Conservation (phyloP, 1,140 invertebrate genomes). For the Conus ventricosus region DNA sequence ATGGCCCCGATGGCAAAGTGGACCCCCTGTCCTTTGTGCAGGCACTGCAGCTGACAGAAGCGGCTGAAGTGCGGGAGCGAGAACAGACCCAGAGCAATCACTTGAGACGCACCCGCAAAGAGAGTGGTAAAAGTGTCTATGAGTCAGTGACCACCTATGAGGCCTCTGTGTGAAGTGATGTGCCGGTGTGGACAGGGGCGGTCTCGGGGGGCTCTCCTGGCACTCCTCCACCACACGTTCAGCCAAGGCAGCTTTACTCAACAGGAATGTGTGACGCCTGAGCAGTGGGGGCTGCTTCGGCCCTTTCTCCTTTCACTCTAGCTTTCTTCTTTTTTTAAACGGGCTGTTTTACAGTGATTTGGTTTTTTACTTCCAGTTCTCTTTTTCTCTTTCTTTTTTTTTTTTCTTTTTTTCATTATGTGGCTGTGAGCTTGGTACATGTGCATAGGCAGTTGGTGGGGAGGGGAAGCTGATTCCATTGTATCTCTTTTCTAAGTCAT, state of each 20-base stretch:
- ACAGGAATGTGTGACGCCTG: neutral
- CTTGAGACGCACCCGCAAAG: conserved; percentile 76
- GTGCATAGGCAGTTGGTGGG: neutral
- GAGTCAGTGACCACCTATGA: conserved; percentile 93
- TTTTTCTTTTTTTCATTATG: neutral
- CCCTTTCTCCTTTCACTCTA: neutral
- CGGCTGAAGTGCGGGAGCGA: conserved; percentile 63
- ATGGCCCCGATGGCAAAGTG: conserved; percentile 23
- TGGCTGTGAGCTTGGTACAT: neutral
- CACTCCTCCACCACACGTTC: neutral
- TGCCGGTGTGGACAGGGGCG: neutral
- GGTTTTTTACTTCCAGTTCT: neutral
- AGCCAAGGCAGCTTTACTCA: conserved; percentile 21
- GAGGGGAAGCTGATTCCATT: neutral
- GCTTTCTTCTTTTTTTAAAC: no score
- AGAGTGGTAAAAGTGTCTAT: conserved; percentile 90
- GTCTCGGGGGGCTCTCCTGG: neutral
- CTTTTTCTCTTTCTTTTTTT: neutral
- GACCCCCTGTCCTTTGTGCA: conserved; percentile 94
- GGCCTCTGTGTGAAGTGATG: conserved; percentile 84
- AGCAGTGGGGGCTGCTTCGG: neutral
- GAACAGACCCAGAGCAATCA: conserved; percentile 40
- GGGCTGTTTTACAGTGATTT: no score
- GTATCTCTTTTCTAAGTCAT: neutral
- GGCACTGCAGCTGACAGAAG: conserved; percentile 91